Percentiles rank a stretch among this genome's conserved stretches.
Conservation (phyloP, 2,797 vertebrate genomes). For the Phoebastria nigripes region DNA sequence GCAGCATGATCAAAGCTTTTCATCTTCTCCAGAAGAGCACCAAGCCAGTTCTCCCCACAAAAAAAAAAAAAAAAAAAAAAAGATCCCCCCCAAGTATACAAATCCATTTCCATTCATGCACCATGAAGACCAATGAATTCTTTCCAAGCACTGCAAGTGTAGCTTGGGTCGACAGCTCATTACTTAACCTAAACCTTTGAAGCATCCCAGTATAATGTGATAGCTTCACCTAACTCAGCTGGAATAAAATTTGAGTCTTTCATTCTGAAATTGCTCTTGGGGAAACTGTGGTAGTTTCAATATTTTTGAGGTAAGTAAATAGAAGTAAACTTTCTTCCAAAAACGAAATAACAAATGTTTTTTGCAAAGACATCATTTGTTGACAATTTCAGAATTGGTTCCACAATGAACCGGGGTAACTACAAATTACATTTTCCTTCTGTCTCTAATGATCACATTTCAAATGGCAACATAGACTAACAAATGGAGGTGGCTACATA, state of each 20-base stretch:
- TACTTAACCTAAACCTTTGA: neutral
- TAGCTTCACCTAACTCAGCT: neutral
- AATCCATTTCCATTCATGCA: neutral
- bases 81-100: neutral
- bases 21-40: neutral
- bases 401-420: neutral
- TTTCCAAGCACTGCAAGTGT: neutral
- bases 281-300: neutral
- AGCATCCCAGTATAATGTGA: neutral
- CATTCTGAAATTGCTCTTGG: neutral
- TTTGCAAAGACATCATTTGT: accelerated
- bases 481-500: neutral
- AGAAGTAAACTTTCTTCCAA: neutral
- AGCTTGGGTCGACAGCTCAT: neutral
- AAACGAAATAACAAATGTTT: neutral
- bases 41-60: neutral
- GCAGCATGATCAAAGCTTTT: neutral
- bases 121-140: neutral
- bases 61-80: neutral
- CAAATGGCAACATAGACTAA: neutral
- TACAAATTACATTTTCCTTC: neutral
- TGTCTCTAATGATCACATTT: neutral
- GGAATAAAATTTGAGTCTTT: neutral
- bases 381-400: neutral
- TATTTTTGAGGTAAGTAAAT: neutral